Evolutionary conservation across 2,113 vertebrate species (phyloP).

Genomic region (Psittacus erithacus): DNA sequence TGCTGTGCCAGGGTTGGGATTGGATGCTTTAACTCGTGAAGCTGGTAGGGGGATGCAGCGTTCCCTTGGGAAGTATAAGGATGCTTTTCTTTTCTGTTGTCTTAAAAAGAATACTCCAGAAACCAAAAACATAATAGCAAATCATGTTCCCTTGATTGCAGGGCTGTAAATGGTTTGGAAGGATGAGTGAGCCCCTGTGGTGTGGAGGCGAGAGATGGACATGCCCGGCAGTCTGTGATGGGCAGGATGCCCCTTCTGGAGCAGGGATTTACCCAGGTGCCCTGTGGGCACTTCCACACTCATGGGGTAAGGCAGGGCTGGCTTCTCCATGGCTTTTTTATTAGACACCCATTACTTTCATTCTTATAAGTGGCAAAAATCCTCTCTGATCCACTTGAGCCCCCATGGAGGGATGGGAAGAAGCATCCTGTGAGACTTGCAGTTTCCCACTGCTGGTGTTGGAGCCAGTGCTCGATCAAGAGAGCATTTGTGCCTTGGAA

Average conservation of each 20-base stretch:
- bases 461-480: not conserved
- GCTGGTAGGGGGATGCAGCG: accelerated
- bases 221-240: not conserved
- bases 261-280: not conserved
- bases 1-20: not conserved
- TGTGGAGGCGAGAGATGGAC: not conserved
- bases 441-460: not conserved
- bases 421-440: not conserved
- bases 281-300: not conserved
- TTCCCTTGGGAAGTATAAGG: not conserved
- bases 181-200: not conserved
- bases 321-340: not conserved
- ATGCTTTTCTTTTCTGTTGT: not conserved
- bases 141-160: slow-evolving; percentile 25
- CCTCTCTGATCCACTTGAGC: not conserved
- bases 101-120: not conserved
- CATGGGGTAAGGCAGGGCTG: not conserved
- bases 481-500: not conserved
- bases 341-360: not conserved
- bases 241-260: not conserved
- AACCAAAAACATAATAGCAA: not conserved
- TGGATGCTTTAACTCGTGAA: slow-evolving; percentile 39
- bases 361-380: not conserved
- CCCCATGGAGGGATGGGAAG: not conserved
- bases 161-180: not conserved